These are phyloP conservation scores for Frankliniella fusca DNA, from an alignment of 2,888 invertebrate species.

Conservation along the genomic window DNA sequence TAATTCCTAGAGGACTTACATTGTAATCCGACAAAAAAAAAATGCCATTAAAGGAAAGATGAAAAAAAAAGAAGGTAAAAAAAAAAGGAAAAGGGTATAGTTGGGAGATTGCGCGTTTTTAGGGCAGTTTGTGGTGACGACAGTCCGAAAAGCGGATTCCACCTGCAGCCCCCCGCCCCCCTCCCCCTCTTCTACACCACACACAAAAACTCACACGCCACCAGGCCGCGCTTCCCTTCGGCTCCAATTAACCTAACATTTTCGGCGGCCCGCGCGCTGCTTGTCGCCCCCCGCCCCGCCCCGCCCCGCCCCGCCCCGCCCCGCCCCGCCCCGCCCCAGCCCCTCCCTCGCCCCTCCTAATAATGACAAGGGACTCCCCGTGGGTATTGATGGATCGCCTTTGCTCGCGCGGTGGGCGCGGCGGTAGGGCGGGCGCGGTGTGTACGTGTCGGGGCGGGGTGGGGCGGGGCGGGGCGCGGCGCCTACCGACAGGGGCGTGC, in stretches of 20 bases:
- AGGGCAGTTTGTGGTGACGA: too few species aligned
- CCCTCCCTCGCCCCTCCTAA: not conserved
- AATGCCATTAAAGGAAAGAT: too few species aligned
- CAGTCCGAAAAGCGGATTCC: too few species aligned
- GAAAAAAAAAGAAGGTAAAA: too few species aligned
- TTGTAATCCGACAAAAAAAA: too few species aligned
- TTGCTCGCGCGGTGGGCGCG: not conserved
- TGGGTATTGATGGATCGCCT: not conserved
- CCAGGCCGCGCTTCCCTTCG: not conserved
- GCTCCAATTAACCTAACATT: constrained; percentile 5
- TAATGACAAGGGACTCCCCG: not conserved
- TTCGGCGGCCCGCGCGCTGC: not conserved
- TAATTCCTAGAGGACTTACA: too few species aligned
- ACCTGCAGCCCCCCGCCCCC: too few species aligned
- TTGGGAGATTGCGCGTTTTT: too few species aligned
- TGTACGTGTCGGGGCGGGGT: not conserved
- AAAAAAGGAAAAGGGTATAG: too few species aligned
- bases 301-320: not conserved
- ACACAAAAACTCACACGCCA: not conserved
- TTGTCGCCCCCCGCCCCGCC: not conserved
- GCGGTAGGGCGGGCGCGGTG: not conserved
- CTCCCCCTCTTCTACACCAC: too few species aligned
- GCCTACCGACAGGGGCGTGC: too few species aligned
- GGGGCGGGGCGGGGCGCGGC: not conserved
- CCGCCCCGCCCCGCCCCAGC: not conserved